phyloP scores from a whole-genome alignment of 2,113 vertebrate species.

The Lathamus discolor region DNA sequence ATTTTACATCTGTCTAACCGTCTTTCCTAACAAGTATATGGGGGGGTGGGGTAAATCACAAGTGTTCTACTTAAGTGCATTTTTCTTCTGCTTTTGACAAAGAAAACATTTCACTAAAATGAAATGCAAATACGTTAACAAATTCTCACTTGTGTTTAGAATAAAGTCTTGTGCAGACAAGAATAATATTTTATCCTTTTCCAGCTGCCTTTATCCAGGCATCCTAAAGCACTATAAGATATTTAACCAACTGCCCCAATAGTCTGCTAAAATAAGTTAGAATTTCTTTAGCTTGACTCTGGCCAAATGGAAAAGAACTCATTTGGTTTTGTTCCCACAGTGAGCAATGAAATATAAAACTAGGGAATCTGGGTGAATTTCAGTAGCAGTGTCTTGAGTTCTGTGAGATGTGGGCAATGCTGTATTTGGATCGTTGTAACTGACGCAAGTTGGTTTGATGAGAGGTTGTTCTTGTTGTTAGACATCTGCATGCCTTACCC shows the following conservation, averaged over 20 bases:
- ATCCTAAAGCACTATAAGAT: not conserved
- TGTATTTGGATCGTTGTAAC: not conserved
- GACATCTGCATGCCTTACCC: not conserved
- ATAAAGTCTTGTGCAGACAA: not conserved
- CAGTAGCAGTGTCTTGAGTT: not conserved
- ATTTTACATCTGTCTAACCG: not conserved
- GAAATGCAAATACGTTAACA: not conserved
- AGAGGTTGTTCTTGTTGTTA: not conserved
- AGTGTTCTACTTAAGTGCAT: not conserved
- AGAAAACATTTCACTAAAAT: not conserved
- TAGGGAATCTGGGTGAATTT: not conserved
- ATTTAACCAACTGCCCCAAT: not conserved
- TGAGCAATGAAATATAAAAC: not conserved
- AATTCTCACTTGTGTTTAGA: not conserved
- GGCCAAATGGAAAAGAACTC: not conserved
- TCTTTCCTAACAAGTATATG: not conserved
- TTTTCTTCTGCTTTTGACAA: conserved; percentile 1
- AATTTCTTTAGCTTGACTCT: not conserved
- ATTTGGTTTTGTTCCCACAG: not conserved
- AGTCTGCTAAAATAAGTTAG: not conserved
- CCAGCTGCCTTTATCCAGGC: not conserved
- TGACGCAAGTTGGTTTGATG: not conserved
- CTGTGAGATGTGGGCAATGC: not conserved
- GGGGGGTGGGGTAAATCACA: not conserved
- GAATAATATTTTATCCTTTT: not conserved